Conservation (phyloP, 1,140 invertebrate genomes). For the Vanessa tameamea region DNA sequence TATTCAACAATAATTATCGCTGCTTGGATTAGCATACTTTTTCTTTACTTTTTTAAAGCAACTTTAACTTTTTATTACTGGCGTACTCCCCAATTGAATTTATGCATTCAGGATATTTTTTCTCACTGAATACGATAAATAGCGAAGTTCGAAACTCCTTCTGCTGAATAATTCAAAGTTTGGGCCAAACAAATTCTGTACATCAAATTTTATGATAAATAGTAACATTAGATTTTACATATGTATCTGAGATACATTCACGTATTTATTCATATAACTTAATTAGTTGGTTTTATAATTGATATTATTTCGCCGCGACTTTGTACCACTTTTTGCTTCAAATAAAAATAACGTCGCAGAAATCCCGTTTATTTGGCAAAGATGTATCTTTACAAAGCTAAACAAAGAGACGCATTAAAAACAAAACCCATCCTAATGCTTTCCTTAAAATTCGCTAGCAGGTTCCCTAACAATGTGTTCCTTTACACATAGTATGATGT, state of each 20-base stretch:
- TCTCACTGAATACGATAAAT: conserved; percentile 3
- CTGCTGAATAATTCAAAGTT: conserved; percentile 4
- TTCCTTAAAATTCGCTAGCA: too few relatives aligned
- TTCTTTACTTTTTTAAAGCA: not conserved
- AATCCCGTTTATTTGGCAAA: too few relatives aligned
- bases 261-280: not conserved
- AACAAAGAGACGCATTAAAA: too few relatives aligned
- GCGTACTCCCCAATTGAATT: not conserved
- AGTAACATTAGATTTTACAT: not conserved
- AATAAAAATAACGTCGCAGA: too few relatives aligned
- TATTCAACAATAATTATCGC: not conserved
- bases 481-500: too few relatives aligned
- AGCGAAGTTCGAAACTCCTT: conserved; percentile 1
- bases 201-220: not conserved
- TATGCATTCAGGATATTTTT: conserved; percentile 1
- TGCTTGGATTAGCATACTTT: not conserved
- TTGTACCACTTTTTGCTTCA: too few relatives aligned
- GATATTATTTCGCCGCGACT: too few relatives aligned
- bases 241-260: not conserved
- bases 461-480: too few relatives aligned
- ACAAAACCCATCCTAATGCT: too few relatives aligned
- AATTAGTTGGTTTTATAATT: too few relatives aligned
- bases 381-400: too few relatives aligned
- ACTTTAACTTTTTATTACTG: not conserved
- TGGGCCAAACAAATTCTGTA: conserved; percentile 2